Percentiles rank a stretch among this genome's conserved stretches.
These are phyloP conservation scores for Ramphastos sulfuratus DNA, from an alignment of 2,113 vertebrate species.

Conservation along the genomic window DNA sequence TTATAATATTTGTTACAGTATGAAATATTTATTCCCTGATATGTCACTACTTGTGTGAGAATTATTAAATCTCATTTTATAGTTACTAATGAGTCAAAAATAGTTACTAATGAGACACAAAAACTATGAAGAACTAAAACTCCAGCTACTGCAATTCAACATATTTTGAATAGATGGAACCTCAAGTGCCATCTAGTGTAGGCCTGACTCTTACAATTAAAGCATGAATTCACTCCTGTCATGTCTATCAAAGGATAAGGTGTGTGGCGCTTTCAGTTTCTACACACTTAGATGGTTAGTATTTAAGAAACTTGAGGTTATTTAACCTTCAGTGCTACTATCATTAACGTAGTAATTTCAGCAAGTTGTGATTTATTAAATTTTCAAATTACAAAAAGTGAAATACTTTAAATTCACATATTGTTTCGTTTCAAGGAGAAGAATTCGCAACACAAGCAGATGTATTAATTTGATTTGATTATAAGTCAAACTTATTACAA, in stretches of 20 bases:
- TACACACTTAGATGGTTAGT: not conserved
- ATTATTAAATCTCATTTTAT: conserved; percentile 47
- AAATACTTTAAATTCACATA: not conserved
- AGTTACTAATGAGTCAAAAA: not conserved
- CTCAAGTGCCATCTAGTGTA: conserved; percentile 33
- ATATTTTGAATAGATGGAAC: conserved; percentile 5
- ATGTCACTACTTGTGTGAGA: not conserved
- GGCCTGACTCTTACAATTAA: not conserved
- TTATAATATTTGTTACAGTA: not conserved
- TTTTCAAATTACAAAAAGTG: not conserved
- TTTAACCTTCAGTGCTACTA: not conserved
- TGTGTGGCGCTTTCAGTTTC: not conserved
- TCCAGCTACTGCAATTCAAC: not conserved
- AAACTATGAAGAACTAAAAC: not conserved
- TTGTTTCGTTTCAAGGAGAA: not conserved
- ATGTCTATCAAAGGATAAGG: not conserved
- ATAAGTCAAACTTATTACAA: not conserved
- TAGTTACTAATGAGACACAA: not conserved
- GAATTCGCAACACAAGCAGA: not conserved
- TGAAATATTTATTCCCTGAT: conserved; percentile 40
- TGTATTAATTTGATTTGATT: not conserved
- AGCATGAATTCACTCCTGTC: not conserved
- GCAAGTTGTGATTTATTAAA: not conserved
- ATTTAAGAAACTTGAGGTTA: not conserved
- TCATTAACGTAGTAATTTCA: not conserved